Percentiles rank a stretch among this genome's conserved stretches.
These are phyloP conservation scores for Bambusicola thoracicus DNA, from an alignment of 2,113 vertebrate species.

Conservation along the genomic window DNA sequence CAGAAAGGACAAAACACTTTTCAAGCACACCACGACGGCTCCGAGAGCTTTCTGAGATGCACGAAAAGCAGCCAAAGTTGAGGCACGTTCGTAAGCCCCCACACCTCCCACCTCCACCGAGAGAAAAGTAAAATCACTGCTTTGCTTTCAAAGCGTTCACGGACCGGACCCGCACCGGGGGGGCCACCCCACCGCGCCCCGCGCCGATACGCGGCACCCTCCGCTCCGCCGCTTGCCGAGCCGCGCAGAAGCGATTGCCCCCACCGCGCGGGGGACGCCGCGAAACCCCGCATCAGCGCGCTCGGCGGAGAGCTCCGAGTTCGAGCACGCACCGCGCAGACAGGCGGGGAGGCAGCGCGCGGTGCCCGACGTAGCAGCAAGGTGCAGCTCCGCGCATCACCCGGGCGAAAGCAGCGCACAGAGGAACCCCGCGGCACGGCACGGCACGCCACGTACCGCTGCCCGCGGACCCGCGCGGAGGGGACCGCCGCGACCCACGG, in stretches of 20 bases:
- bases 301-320: neutral
- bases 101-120: fast-evolving
- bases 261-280: fast-evolving
- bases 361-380: neutral
- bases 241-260: fast-evolving
- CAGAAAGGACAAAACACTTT: neutral
- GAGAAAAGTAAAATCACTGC: fast-evolving
- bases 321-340: fast-evolving
- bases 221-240: neutral
- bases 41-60: neutral
- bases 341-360: neutral
- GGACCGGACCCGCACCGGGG: neutral
- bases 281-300: neutral
- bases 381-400: neutral
- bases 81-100: neutral
- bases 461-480: too few relatives aligned
- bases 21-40: neutral
- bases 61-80: neutral
- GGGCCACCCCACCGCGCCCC: neutral
- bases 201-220: fast-evolving
- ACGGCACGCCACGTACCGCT: too few relatives aligned
- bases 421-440: too few relatives aligned
- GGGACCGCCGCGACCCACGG: too few relatives aligned
- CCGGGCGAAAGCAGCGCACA: neutral
- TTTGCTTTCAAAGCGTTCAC: neutral